These are phyloP conservation scores for Peromyscus leucopus DNA, from an alignment of 2,113 vertebrate genomes.

Conservation along the genomic window DNA sequence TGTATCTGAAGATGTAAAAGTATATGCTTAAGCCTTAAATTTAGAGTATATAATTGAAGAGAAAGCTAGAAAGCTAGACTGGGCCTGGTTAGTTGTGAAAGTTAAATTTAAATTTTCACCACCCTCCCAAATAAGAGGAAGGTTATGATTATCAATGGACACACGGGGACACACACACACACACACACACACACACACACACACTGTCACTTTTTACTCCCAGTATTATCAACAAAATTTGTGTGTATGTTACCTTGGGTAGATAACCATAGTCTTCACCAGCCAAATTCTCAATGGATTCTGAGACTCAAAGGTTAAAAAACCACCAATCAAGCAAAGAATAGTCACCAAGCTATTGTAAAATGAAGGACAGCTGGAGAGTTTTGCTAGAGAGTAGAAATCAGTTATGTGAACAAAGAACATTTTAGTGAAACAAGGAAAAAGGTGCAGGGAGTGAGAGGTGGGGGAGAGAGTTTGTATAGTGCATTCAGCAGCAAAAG, in stretches of 20 bases:
- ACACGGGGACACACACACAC: background rate
- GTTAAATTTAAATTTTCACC: background rate
- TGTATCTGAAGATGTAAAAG: background rate
- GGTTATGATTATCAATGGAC: background rate
- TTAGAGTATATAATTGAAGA: background rate
- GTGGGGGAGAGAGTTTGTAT: background rate
- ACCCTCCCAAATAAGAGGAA: background rate
- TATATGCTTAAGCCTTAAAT: background rate
- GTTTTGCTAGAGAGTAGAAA: background rate
- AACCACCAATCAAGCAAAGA: background rate
- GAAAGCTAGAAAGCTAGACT: background rate
- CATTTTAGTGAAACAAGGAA: constrained; percentile 1
- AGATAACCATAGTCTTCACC: background rate
- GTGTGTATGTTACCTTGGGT: constrained; percentile 1
- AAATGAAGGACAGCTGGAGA: background rate
- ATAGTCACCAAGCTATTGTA: background rate
- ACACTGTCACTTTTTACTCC: background rate
- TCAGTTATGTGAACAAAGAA: background rate
- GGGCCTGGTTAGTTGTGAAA: background rate
- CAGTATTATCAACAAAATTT: background rate
- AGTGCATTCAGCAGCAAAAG: background rate
- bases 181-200: background rate
- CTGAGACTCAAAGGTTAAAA: constrained; percentile 34
- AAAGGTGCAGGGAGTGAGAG: background rate
- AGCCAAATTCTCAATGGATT: background rate